A percentile compares a stretch with the other conserved stretches of the same genome.
These are phyloP conservation scores for Ophthalmolycus amberensis DNA, from an alignment of 2,113 vertebrate genomes.

Conservation along the genomic window DNA sequence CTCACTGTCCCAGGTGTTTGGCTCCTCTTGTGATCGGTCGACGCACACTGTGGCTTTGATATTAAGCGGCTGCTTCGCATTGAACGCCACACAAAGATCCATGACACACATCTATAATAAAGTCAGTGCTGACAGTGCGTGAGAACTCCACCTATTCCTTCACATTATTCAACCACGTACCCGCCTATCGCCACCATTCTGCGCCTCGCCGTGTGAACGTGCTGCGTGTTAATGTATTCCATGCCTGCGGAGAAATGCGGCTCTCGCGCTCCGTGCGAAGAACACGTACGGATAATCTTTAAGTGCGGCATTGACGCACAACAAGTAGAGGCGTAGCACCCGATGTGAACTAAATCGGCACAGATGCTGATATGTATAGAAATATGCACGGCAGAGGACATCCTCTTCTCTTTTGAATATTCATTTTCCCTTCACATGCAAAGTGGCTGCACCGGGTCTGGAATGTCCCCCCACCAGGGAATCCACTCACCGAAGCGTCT, in stretches of 20 bases:
- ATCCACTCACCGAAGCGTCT: conserved; percentile 63
- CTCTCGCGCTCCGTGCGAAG: not conserved
- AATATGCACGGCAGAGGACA: conserved; percentile 27
- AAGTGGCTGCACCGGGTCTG: conserved; percentile 62
- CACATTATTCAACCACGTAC: not conserved
- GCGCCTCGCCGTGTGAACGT: not conserved
- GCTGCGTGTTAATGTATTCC: conserved; percentile 2
- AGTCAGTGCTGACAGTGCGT: not conserved
- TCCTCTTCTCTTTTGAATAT: conserved; percentile 62
- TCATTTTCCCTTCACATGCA: conserved; percentile 69
- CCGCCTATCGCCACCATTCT: not conserved
- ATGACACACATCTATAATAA: not conserved
- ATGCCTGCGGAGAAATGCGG: not conserved
- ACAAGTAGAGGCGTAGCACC: not conserved
- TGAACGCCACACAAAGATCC: not conserved
- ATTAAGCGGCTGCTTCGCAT: not conserved
- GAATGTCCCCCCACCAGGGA: conserved; percentile 36
- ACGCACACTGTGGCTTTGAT: not conserved
- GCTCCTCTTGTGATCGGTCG: not conserved
- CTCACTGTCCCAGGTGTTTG: not conserved
- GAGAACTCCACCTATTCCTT: not conserved
- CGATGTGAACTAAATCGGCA: not conserved
- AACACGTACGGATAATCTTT: conserved; percentile 18
- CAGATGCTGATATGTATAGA: conserved; percentile 20
- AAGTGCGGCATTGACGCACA: not conserved